Conservation (phyloP, 2,888 invertebrate genomes). For the Neria commutata region DNA sequence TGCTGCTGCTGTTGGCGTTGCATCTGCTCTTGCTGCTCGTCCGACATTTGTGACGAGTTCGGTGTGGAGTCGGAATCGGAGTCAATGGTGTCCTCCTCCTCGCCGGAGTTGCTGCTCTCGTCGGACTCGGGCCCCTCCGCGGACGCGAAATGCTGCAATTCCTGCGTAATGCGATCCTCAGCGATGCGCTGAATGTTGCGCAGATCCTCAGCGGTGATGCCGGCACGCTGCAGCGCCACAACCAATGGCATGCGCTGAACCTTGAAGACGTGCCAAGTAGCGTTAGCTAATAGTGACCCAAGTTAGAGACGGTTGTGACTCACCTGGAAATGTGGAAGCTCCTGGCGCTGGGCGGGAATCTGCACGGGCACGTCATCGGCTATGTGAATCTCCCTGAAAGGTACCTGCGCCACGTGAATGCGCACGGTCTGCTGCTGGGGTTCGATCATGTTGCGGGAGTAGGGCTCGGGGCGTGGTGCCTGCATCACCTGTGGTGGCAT, state of each 20-base stretch:
- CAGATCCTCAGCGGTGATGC: constrained; percentile 61
- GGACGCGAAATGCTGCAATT: constrained; percentile 55
- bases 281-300: background rate
- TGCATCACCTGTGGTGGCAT: constrained; percentile 62
- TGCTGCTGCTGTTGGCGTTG: constrained; percentile 37
- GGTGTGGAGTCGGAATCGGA: constrained; percentile 24
- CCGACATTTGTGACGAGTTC: constrained; percentile 30
- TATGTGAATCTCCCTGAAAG: constrained; percentile 61
- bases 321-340: constrained; percentile 49
- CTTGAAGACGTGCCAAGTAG: constrained; percentile 45
- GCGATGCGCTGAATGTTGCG: constrained; percentile 62
- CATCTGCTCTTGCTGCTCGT: constrained; percentile 37
- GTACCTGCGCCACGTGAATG: constrained; percentile 63
- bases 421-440: constrained; percentile 53
- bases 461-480: constrained; percentile 62
- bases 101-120: constrained; percentile 42
- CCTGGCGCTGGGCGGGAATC: constrained; percentile 46
- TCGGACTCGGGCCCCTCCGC: constrained; percentile 52
- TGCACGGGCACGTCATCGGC: constrained; percentile 57
- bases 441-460: constrained; percentile 34
- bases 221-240: constrained; percentile 59
- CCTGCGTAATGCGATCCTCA: constrained; percentile 60
- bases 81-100: constrained; percentile 46
- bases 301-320: constrained; percentile 1
- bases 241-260: constrained; percentile 60